Evolutionary conservation across 1,140 invertebrate species (phyloP), one percentile per base, ranked within the genome.

Genomic region (Tetragonula clypearis): DNA sequence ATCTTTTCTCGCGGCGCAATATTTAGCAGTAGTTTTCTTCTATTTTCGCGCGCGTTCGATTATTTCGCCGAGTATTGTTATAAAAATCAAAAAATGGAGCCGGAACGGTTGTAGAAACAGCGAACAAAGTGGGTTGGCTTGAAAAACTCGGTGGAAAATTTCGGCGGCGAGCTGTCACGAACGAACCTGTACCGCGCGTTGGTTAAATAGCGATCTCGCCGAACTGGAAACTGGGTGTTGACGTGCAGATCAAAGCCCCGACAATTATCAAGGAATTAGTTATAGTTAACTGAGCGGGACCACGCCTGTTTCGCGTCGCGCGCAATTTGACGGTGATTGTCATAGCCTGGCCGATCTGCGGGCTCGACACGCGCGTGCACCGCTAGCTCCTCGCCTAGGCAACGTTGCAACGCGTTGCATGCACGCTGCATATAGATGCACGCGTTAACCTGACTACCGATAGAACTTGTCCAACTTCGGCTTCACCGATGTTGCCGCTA

Each of bases 201-300:
- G 55, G 79, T 72, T 85, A 86, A 88, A 86, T 49, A 58, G 21
- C 58, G 74, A 66, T 62, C 56, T 74, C 62, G 73, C 35, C 62
- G 66, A 53, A 17, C 35, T 15, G 60, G 62, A 68, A 81, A 81
- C 19, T 21, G 60, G 19, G 23, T 60, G 82, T 81, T 71, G 58
- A 49, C 55, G 71, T 41, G 53, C 26, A 78, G 62, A 82, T 65
- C 74, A 78, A 58, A 75, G 68, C 26, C 53, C 41, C 77, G 78
- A 79, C 74, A 83, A 89, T 88, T 86, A 89, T 89, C 76, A 66
- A 88, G 88, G 88, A 89, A 89, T 88, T 89, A 89, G 84, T 89
- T 88, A 86, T 58, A 80, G 71, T 73, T 68, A 85, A 85, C 71
- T 23, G 60, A 30, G 60, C 60, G 35, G 53, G 35, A 30, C 88